phyloP scores from a whole-genome alignment of 2,888 invertebrate species.

The Parnassius smintheus region DNA sequence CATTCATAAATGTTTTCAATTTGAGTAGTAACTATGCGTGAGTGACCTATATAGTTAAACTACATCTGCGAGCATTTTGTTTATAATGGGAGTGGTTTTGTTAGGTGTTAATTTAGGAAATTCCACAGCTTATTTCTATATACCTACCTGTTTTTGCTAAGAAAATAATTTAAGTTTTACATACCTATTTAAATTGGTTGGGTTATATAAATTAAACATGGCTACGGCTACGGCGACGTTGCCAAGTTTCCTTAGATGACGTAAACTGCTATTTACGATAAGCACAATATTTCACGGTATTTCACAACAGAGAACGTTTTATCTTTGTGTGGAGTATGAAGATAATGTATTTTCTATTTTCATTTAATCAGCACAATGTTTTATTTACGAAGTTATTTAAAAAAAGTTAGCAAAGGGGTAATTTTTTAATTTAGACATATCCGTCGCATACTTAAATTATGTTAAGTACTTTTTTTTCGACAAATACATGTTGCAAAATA shows the following conservation, averaged over 20 bases:
- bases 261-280: slow-evolving; percentile 28
- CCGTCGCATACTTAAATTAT: no score
- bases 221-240: slow-evolving; percentile 53
- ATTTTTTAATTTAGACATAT: background rate
- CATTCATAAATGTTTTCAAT: slow-evolving; percentile 6
- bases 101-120: background rate
- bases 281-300: slow-evolving; percentile 15
- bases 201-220: slow-evolving; percentile 54
- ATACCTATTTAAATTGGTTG: slow-evolving; percentile 47
- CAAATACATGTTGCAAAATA: no score
- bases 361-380: background rate
- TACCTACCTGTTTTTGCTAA: background rate
- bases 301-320: slow-evolving; percentile 27
- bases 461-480: no score
- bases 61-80: slow-evolving; percentile 5
- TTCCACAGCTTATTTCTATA: slow-evolving; percentile 6
- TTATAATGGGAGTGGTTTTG: slow-evolving; percentile 18
- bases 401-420: background rate
- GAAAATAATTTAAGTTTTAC: background rate
- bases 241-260: slow-evolving; percentile 40
- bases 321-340: slow-evolving; percentile 5
- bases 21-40: slow-evolving; percentile 19
- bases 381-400: background rate
- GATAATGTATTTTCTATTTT: slow-evolving; percentile 8
- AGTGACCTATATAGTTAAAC: slow-evolving; percentile 16